A percentile compares a stretch with the other conserved stretches of the same genome.
These are phyloP conservation scores for Atrina japonica DNA, from an alignment of 2,888 invertebrate species.

Conservation along the genomic window DNA sequence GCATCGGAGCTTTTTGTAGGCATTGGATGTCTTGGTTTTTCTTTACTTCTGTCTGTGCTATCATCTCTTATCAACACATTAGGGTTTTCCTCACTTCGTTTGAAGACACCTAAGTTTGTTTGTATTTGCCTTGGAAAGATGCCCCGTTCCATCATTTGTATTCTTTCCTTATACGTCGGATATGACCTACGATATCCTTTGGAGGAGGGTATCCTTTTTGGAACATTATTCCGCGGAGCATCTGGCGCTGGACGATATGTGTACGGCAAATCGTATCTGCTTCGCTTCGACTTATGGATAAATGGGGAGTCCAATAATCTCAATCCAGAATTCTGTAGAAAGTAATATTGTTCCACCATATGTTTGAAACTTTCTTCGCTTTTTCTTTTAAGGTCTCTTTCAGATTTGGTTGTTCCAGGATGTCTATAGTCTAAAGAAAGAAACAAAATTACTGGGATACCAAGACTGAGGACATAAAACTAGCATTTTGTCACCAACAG, in stretches of 20 bases:
- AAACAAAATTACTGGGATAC: no score
- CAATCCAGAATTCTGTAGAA: slow-evolving; percentile 1
- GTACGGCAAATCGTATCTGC: slow-evolving; percentile 17
- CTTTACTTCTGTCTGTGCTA: no score
- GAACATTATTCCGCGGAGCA: not conserved
- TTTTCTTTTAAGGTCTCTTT: no score
- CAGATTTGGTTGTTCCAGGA: no score
- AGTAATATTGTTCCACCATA: no score
- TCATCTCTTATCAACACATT: slow-evolving; percentile 7
- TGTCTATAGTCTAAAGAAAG: no score
- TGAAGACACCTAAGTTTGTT: slow-evolving; percentile 18
- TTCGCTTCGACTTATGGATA: slow-evolving; percentile 18
- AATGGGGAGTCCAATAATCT: slow-evolving; percentile 18
- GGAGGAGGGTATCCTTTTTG: slow-evolving; percentile 4
- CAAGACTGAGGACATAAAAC: no score
- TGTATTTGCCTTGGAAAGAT: slow-evolving; percentile 5
- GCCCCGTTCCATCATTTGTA: slow-evolving; percentile 23
- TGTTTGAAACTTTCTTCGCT: no score
- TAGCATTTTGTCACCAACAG: no score
- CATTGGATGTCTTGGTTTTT: no score
- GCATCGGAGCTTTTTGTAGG: no score
- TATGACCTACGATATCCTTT: not conserved
- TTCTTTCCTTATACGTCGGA: slow-evolving; percentile 19
- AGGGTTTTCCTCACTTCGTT: slow-evolving; percentile 22
- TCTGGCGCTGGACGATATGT: slow-evolving; percentile 1